Percentiles rank a stretch among this genome's conserved stretches.
Evolutionary conservation across 2,797 vertebrate genomes (phyloP).

Genomic region (Lacerta viridis): DNA sequence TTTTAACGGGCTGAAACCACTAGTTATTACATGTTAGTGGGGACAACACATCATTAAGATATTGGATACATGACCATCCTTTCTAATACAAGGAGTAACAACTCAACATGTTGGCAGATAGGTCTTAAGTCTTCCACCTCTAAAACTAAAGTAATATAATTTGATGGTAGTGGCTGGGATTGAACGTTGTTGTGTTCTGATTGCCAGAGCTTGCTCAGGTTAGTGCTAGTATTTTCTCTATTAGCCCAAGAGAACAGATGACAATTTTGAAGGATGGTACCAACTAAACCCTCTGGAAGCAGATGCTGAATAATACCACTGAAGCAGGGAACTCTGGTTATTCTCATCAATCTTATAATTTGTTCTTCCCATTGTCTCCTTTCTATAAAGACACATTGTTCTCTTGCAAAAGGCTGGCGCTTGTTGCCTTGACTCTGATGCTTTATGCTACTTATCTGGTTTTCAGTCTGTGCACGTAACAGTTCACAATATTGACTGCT

Average conservation of each 20-base stretch:
- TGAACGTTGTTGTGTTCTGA: background rate
- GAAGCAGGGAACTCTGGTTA: background rate
- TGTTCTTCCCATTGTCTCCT: conserved; percentile 13
- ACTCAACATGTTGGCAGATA: background rate
- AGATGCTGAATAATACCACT: conserved; percentile 5
- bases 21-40: too few relatives aligned
- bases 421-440: background rate
- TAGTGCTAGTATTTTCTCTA: background rate
- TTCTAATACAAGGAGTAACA: background rate
- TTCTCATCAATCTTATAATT: background rate
- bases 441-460: background rate
- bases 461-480: conserved; percentile 6
- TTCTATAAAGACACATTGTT: background rate
- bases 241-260: background rate
- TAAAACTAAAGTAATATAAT: conserved; percentile 9
- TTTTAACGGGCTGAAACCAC: too few relatives aligned
- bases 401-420: background rate
- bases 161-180: background rate
- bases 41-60: background rate
- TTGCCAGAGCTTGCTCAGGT: background rate
- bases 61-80: too few relatives aligned
- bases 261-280: background rate
- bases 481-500: background rate
- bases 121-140: background rate
- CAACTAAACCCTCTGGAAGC: background rate